phyloP scores from a whole-genome alignment of 2,797 vertebrate species.

The Clamator glandarius region DNA sequence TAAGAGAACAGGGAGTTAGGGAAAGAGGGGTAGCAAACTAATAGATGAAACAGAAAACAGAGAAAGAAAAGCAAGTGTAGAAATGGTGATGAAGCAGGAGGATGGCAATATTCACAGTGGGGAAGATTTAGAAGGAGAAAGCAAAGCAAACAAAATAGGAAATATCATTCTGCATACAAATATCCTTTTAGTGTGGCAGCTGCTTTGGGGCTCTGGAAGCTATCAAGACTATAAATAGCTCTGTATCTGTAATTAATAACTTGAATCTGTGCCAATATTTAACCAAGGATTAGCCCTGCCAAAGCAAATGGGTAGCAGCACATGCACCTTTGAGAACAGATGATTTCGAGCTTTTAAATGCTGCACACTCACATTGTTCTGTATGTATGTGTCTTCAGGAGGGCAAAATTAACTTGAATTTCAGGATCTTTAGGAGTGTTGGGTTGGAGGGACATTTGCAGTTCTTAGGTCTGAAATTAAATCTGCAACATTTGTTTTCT shows the following conservation, averaged over 20 bases:
- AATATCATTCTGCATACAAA: not conserved
- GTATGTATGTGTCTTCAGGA: not conserved
- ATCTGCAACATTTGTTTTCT: not conserved
- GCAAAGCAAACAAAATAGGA: not conserved
- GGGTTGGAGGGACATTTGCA: not conserved
- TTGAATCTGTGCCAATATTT: slow-evolving; percentile 1
- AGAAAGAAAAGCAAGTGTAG: not conserved
- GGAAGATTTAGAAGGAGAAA: not conserved
- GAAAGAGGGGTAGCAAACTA: not conserved
- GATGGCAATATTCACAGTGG: not conserved
- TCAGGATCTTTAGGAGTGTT: not conserved
- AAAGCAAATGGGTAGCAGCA: not conserved
- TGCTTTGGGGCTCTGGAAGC: not conserved
- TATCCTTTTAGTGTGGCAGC: not conserved
- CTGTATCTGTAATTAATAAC: not conserved
- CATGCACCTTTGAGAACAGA: not conserved
- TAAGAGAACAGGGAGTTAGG: not conserved
- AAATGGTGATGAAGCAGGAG: not conserved
- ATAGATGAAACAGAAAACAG: not conserved
- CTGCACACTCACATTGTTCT: accelerated
- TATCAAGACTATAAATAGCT: not conserved
- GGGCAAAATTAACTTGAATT: not conserved
- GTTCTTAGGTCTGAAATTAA: not conserved
- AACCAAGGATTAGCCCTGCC: not conserved
- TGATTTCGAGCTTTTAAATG: not conserved